Conservation (phyloP, 2,888 invertebrate species). For the Caenorhabditis zanzibari region DNA sequence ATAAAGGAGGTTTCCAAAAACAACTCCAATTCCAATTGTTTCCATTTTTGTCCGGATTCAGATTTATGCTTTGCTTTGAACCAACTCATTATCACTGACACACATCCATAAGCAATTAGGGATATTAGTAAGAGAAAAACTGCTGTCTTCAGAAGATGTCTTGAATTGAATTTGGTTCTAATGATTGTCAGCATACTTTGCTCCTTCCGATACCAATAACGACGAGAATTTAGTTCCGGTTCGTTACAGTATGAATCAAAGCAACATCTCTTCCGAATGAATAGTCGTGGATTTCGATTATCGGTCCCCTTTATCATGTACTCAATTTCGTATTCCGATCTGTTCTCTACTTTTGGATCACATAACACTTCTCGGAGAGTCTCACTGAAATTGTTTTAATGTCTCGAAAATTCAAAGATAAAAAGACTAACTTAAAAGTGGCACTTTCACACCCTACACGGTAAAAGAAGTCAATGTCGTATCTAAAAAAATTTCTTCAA, state of each 20-base stretch:
- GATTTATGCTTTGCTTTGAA: conserved; percentile 13
- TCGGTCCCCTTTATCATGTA: conserved; percentile 43
- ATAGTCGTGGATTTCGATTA: conserved; percentile 23
- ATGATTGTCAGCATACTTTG: conserved; percentile 26
- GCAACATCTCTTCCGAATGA: conserved; percentile 44
- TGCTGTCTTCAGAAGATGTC: background rate
- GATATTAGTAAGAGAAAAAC: background rate
- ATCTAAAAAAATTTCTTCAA: conserved; percentile 26
- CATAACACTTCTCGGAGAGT: conserved; percentile 9
- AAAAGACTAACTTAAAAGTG: conserved; percentile 10
- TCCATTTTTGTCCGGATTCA: conserved; percentile 3
- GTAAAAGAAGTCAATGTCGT: conserved; percentile 18
- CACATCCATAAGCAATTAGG: conserved; percentile 2
- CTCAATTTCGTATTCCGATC: conserved; percentile 9
- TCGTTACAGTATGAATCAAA: conserved; percentile 33
- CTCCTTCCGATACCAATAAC: conserved; percentile 32
- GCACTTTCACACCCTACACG: conserved; percentile 47
- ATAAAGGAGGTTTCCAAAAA: conserved; percentile 22
- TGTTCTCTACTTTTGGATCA: background rate
- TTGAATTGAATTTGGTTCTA: background rate
- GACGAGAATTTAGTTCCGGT: background rate
- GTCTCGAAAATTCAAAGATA: background rate
- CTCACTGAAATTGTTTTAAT: conserved; percentile 2
- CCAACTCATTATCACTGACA: conserved; percentile 28
- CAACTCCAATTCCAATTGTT: conserved; percentile 30